Evolutionary conservation across 2,797 vertebrate genomes (phyloP).

Genomic region (Sternotherus odoratus): DNA sequence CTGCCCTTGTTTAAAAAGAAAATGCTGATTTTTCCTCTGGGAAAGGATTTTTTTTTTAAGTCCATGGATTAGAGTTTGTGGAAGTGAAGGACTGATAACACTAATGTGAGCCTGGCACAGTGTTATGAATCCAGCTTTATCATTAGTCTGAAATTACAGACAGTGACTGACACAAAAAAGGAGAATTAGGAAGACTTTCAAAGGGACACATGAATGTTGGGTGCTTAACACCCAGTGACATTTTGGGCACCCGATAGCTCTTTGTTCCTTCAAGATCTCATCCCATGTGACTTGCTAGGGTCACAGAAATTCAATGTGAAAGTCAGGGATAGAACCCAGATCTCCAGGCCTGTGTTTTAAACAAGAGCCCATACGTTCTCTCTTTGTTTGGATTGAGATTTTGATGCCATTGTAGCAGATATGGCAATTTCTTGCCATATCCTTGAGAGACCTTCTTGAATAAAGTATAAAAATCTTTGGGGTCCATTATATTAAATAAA

Average conservation of each 20-base stretch:
- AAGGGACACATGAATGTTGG: not conserved
- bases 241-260: not conserved
- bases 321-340: not conserved
- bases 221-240: not conserved
- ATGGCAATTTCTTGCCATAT: no score
- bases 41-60: not conserved
- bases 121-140: not conserved
- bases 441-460: no score
- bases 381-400: not conserved
- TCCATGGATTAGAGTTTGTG: not conserved
- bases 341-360: not conserved
- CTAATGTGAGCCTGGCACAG: not conserved
- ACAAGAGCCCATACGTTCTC: not conserved
- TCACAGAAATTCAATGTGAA: not conserved
- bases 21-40: not conserved
- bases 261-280: not conserved
- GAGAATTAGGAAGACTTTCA: not conserved
- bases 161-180: not conserved
- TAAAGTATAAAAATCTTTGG: no score
- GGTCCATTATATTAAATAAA: no score
- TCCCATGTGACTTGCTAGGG: not conserved
- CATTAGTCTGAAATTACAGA: not conserved
- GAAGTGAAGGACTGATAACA: not conserved
- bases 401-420: no score
- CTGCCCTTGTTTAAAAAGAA: not conserved